Percentiles rank a stretch among this genome's conserved stretches.
Evolutionary conservation across 2,797 vertebrate species (phyloP).

Genomic region (Adrianichthys oophorus): DNA sequence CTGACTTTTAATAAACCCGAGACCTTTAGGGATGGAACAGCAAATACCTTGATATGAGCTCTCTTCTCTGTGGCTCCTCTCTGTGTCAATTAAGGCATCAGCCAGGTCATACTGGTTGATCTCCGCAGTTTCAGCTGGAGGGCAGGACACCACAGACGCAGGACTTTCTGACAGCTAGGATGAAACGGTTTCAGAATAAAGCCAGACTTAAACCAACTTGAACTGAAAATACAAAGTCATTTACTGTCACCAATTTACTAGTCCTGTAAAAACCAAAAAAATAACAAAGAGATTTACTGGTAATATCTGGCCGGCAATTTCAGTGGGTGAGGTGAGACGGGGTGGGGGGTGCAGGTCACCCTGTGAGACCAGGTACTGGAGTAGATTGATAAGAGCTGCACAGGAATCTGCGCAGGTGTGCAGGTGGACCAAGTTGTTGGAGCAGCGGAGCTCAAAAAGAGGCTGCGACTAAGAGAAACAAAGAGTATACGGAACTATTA

Average conservation of each 20-base stretch:
- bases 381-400: slow-evolving; percentile 85
- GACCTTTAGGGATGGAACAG: neutral
- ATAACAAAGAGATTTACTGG: slow-evolving; percentile 69
- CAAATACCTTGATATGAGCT: slow-evolving; percentile 64
- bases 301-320: slow-evolving; percentile 91
- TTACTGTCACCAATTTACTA: neutral
- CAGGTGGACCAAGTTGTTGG: slow-evolving; percentile 91
- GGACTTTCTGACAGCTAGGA: slow-evolving; percentile 82
- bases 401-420: slow-evolving; percentile 93
- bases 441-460: slow-evolving; percentile 91
- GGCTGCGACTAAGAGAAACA: slow-evolving; percentile 71
- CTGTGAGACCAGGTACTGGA: slow-evolving; percentile 86
- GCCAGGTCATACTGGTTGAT: slow-evolving; percentile 92
- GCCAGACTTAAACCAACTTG: too few species aligned
- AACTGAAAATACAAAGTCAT: neutral
- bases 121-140: slow-evolving; percentile 87
- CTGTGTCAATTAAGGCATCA: slow-evolving; percentile 89
- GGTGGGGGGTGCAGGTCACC: slow-evolving; percentile 89
- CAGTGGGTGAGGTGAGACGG: slow-evolving; percentile 84
- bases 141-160: slow-evolving; percentile 78
- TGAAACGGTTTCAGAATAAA: slow-evolving; percentile 11
- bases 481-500: neutral
- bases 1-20: neutral
- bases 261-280: too few species aligned
- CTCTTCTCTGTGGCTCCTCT: slow-evolving; percentile 78